Evolutionary conservation across 2,797 vertebrate species (phyloP).

Genomic region (Staurois parvus): DNA sequence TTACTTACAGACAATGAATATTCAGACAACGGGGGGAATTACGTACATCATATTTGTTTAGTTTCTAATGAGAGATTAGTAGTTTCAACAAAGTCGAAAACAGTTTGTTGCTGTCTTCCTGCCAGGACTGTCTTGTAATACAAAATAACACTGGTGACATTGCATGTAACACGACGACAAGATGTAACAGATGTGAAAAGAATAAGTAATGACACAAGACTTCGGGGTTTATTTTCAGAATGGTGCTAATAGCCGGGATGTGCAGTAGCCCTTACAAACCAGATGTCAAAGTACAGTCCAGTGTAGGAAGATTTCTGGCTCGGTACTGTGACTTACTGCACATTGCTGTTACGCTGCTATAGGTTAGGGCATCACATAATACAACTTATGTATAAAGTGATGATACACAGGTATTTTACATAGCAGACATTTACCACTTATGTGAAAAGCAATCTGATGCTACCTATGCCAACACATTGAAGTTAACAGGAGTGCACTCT

Average conservation of each 20-base stretch:
- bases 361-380: no score
- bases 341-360: neutral
- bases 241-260: neutral
- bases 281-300: neutral
- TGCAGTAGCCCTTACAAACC: neutral
- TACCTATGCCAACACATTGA: no score
- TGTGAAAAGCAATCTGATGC: no score
- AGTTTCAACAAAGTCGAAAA: slow-evolving; percentile 22
- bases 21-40: neutral
- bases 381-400: no score
- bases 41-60: neutral
- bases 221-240: neutral
- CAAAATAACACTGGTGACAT: slow-evolving; percentile 29
- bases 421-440: no score
- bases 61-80: slow-evolving; percentile 4
- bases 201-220: neutral
- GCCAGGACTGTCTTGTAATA: slow-evolving; percentile 19
- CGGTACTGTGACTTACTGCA: neutral
- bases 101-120: slow-evolving; percentile 10
- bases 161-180: slow-evolving; percentile 19
- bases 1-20: neutral
- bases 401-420: no score
- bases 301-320: neutral
- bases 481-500: no score
- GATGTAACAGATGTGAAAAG: slow-evolving; percentile 5